Evolutionary conservation across 2,888 invertebrate genomes (phyloP), one percentile per base, ranked within the genome.

Genomic region (Malthinus seriepunctatus): DNA sequence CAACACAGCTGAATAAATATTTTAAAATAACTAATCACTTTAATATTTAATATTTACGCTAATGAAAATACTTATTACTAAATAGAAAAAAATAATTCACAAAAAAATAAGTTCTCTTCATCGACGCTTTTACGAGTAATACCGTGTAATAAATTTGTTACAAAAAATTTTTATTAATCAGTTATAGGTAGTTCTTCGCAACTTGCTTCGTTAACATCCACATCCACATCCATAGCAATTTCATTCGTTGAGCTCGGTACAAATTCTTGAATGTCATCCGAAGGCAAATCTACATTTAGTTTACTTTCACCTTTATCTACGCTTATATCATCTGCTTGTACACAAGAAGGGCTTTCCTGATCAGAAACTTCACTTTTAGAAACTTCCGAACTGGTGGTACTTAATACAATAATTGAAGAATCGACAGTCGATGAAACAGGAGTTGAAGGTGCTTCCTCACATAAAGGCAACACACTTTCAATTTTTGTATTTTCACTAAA

Each of bases 271-370:
- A 45, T 45, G 3, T 48, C 48, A 48, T 34, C 33, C 10, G 32
- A 33, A 48, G n/a, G 11, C 9, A 42, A 11, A 9, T 45, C 39
- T 8, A 42, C 39, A 42, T 15, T 42, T 58, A 15, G 23, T 44
- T 42, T 46, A 56, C 48, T 54, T 47, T 64, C 57, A 37, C 66
- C 65, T 37, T 58, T 50, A 45, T 73, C 23, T 23, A 23, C 70
- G 42, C 56, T 62, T 50, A 71, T 68, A 10, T 77, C 74, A 63
- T 74, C 73, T 31, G 75, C 73, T 34, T 80, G 64, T 64, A 79
- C 79, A 8, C 80, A 79, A 53, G 79, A 78, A 1, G 81, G 79
- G 76, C 80, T 81, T 64, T 79, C 76, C 66, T 38, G 11, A 8
- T 38, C 38, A 14, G 3, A 8, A 4, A 14, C 39, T 15, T 42